phyloP scores from a whole-genome alignment of 1,140 invertebrate species.

The Bursaphelenchus mucronatus region DNA sequence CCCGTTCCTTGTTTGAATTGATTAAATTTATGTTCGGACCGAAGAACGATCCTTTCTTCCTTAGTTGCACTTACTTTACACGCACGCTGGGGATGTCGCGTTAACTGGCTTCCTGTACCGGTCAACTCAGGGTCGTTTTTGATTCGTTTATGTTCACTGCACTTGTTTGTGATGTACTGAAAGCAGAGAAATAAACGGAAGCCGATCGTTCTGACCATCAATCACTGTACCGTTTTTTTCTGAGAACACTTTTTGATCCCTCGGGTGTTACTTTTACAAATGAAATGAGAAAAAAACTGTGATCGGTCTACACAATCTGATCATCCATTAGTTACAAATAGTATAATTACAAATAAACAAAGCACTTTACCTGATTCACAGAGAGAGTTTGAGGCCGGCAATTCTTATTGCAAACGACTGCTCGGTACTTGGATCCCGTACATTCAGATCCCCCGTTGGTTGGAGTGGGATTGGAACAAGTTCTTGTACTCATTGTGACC shows the following conservation, averaged over 20 bases:
- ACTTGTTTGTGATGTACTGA: slow-evolving; percentile 52
- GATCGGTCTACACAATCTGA: too few relatives aligned
- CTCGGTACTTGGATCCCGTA: slow-evolving; percentile 44
- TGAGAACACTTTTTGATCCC: too few relatives aligned
- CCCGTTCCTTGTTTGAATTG: too few relatives aligned
- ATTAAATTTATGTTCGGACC: background rate
- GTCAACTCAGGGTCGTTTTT: slow-evolving; percentile 57
- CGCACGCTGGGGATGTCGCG: slow-evolving; percentile 56
- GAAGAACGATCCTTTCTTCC: slow-evolving; percentile 5
- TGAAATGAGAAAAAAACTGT: too few relatives aligned
- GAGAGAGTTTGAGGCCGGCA: slow-evolving; percentile 38
- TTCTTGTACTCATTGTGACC: slow-evolving; percentile 38
- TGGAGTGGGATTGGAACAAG: slow-evolving; percentile 50
- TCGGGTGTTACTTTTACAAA: too few relatives aligned
- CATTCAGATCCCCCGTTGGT: slow-evolving; percentile 57
- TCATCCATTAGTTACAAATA: too few relatives aligned
- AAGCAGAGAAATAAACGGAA: slow-evolving; percentile 21
- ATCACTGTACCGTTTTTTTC: too few relatives aligned
- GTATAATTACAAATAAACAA: background rate
- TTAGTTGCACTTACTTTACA: slow-evolving; percentile 52
- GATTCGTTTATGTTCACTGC: slow-evolving; percentile 54
- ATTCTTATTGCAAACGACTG: slow-evolving; percentile 48
- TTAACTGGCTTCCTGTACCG: slow-evolving; percentile 55
- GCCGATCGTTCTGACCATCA: too few relatives aligned
- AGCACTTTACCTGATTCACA: slow-evolving; percentile 50